Evolutionary conservation across 2,888 invertebrate genomes (phyloP).

Genomic region (Achlya flavicornis): DNA sequence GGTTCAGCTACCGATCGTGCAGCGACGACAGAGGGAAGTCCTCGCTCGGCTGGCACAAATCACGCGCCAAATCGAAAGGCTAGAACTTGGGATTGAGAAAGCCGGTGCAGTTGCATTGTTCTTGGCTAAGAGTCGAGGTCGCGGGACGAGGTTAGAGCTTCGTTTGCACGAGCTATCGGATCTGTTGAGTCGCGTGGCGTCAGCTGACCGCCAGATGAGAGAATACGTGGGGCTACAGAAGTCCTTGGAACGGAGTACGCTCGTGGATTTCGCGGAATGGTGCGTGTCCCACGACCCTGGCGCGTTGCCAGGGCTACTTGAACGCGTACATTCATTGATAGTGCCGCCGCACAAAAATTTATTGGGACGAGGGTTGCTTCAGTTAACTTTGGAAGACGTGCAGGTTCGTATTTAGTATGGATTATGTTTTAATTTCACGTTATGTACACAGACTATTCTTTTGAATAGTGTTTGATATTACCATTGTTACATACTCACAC

Average conservation of each 20-base stretch:
- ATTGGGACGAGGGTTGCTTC: slow-evolving; percentile 75
- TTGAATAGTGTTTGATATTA: neutral
- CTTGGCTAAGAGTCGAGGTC: slow-evolving; percentile 67
- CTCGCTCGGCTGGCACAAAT: slow-evolving; percentile 73
- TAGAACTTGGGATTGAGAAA: slow-evolving; percentile 63
- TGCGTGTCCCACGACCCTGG: slow-evolving; percentile 87
- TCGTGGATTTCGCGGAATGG: slow-evolving; percentile 88
- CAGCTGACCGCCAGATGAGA: slow-evolving; percentile 84
- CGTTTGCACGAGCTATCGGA: slow-evolving; percentile 85
- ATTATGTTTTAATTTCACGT: slow-evolving; percentile 8
- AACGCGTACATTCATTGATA: slow-evolving; percentile 86
- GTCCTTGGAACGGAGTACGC: slow-evolving; percentile 85
- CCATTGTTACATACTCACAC: neutral
- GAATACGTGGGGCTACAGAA: slow-evolving; percentile 81
- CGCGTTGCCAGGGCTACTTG: slow-evolving; percentile 86
- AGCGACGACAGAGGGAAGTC: slow-evolving; percentile 85
- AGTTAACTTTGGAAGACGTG: slow-evolving; percentile 61
- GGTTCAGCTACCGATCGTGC: slow-evolving; percentile 84
- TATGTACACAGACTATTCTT: neutral
- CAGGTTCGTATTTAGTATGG: slow-evolving; percentile 55
- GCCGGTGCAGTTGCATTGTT: slow-evolving; percentile 54
- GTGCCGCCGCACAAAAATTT: slow-evolving; percentile 75
- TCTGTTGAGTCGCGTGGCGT: slow-evolving; percentile 83
- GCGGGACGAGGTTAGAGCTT: slow-evolving; percentile 81
- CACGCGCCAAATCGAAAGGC: slow-evolving; percentile 55